Base-by-base conservation (phyloP, 1,140 invertebrate species). In the Brachionus angularis region DNA sequence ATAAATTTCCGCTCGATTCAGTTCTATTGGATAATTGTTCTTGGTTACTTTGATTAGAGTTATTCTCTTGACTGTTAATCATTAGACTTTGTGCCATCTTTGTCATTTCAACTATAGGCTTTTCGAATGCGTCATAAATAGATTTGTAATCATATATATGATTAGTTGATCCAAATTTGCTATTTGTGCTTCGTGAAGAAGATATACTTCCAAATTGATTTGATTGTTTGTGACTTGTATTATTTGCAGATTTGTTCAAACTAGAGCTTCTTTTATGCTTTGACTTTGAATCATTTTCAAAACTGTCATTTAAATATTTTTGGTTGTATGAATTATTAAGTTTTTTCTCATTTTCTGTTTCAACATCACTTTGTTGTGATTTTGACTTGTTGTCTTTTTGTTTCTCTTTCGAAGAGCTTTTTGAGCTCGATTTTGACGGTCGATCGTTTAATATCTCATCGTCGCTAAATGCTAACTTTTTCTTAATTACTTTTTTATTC, bases 51-150 rank as follows among this genome's bases (percentile, higher is more conserved):
- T 58, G 8, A 1, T n/a, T n/a, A n/a, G n/a, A 34, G n/a, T 36
- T 33, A 39, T 29, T 39, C 5, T 5, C 3, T 14, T 8, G 16
- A 12, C 39, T 36, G 16, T n/a, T 58, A 10, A 39, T 58, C 14
- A 58, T 39, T 4, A 58, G 1, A 39, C 53, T 58, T n/a, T 58
- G 53, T 8, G 53, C 25, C 53, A 58, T 39, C 23, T 42, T 23
- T 23, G 42, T 67, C 62, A 50, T 50, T 18, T 67, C 62, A n/a
- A 47, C 62, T n/a, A 50, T 50, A 1, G 62, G 62, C 29, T 50
- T 67, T 36, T 67, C 62, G 29, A 67, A 67, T 31, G 62, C 62
- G 23, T 67, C 62, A 67, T 67, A 67, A 7, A 67, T 67, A 5
- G 62, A 67, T 50, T 50, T 46, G 16, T 67, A 67, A 18, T 67